Evolutionary conservation across 2,797 vertebrate genomes (phyloP), one percentile per base, ranked within the genome.

Genomic region (Siniperca scherzeri): DNA sequence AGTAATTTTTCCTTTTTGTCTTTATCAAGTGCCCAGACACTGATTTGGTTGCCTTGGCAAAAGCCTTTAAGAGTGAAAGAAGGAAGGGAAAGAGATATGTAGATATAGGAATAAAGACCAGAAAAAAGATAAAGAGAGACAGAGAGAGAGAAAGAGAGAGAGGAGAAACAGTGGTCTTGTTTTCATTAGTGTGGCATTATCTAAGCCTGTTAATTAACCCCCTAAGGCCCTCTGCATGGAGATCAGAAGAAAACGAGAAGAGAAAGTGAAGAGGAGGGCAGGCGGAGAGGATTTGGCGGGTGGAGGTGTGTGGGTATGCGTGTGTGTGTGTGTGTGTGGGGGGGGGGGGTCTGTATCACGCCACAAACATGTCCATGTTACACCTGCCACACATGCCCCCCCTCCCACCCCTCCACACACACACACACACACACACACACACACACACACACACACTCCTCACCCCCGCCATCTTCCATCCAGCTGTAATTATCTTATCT

Each of bases 171-270:
- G 81, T 89, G 81, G 89, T 93, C 93, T 94, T 93, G 83, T 95
- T 96, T 96, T 95, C 93, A 94, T 95, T 94, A 95, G 89, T 91
- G 92, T 94, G 93, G 93, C 91, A 95, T 95, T 96, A 96, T 96
- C 94, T 92, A 84, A 93, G 93, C 86, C 91, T 92, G 91, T 94
- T 96, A 96, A 96, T 96, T 95, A 96, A 96, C 94, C 95, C 95
- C 95, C 92, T 86, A 95, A 95, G 96, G 95, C 93, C 90, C 85
- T 89, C 85, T 82, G 87, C 90, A 75, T 73, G 76, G 85, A 94
- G 94, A 95, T 95, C 95, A 96, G 93, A 96, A 84, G 86, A 59
- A 85, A 68, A 21, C 44, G 60, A 70, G 74, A 78, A 82, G 61
- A 74, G 84, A 78, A 82, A 76, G 76, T 50, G 64, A 70, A 77